Conservation (phyloP, 2,888 invertebrate species). For the Tolmerus cingulatus region DNA sequence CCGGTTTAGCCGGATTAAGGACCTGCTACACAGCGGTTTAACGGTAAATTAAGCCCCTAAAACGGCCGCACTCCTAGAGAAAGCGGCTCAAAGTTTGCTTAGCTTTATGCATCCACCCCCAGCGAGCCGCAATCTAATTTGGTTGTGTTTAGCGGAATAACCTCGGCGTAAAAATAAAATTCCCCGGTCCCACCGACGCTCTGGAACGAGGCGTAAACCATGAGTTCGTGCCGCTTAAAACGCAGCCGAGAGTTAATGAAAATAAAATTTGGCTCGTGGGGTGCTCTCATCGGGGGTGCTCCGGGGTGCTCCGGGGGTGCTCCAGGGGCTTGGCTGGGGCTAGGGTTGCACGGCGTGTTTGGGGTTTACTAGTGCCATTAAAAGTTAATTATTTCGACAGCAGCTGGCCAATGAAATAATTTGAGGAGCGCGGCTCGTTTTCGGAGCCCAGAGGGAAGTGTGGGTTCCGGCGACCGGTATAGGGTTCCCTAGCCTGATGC, state of each 20-base stretch:
- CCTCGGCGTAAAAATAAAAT: neutral
- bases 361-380: slow-evolving; percentile 1
- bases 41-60: neutral
- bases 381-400: slow-evolving; percentile 11
- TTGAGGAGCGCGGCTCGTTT: neutral
- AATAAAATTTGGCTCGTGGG: neutral
- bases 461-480: neutral
- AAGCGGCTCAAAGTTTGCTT: neutral
- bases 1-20: neutral
- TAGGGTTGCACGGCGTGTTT: neutral
- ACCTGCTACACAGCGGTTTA: neutral
- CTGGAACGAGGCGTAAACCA: neutral
- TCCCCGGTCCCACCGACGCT: neutral
- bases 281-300: neutral
- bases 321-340: neutral
- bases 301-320: neutral
- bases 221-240: neutral
- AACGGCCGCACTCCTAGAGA: neutral
- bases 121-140: neutral
- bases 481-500: neutral
- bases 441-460: neutral
- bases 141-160: slow-evolving; percentile 2
- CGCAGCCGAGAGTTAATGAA: slow-evolving; percentile 9
- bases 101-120: neutral
- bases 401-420: neutral